Evolutionary conservation across 2,888 invertebrate species (phyloP).

Genomic region (Oxystoma pomonae): DNA sequence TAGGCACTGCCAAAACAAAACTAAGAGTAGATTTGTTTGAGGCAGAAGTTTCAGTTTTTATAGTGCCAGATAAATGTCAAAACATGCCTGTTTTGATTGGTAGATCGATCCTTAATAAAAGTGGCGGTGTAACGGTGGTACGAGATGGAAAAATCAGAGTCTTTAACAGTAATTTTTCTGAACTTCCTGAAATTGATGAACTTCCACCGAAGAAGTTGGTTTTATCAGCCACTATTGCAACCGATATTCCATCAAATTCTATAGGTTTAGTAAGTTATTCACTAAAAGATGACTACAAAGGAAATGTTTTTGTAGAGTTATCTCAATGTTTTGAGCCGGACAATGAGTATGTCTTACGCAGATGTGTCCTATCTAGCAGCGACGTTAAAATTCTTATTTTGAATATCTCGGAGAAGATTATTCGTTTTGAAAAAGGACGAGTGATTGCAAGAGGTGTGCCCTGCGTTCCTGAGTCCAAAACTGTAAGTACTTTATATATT

Average conservation of each 20-base stretch:
- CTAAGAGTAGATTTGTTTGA: too few species aligned
- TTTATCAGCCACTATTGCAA: not conserved
- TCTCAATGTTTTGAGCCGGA: not conserved
- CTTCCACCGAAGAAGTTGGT: not conserved
- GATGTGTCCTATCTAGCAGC: not conserved
- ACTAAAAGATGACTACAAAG: not conserved
- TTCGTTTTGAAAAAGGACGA: not conserved
- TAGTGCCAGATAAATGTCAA: conserved; percentile 8
- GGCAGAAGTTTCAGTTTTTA: too few species aligned
- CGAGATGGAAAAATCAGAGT: conserved; percentile 5
- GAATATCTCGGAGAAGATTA: not conserved
- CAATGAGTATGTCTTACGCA: not conserved
- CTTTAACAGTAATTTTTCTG: conserved; percentile 7
- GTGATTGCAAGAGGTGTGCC: not conserved
- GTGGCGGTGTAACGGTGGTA: conserved; percentile 7
- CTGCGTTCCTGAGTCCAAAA: not conserved
- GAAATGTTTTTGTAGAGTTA: not conserved
- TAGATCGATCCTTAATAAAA: conserved; percentile 6
- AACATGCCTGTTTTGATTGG: conserved; percentile 8
- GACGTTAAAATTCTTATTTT: not conserved
- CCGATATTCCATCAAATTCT: not conserved
- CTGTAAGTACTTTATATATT: too few species aligned
- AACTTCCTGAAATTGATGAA: conserved; percentile 8
- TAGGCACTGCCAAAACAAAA: not conserved
- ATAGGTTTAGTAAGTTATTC: not conserved